phyloP scores from a whole-genome alignment of 2,797 vertebrate species.

The Acanthiza pusilla region DNA sequence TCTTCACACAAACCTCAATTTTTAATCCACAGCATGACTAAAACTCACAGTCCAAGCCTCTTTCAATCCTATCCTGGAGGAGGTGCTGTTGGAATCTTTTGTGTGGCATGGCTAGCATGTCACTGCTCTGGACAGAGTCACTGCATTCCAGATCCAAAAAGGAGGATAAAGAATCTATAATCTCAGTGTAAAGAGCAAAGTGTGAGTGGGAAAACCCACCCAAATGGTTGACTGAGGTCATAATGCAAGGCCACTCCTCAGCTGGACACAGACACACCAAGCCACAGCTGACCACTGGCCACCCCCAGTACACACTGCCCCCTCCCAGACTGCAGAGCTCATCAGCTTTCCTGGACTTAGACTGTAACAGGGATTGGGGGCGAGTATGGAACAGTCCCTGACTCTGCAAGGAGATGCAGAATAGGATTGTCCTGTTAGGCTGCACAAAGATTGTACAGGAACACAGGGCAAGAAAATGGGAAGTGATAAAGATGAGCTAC shows the following conservation, averaged over 20 bases:
- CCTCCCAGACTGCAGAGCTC: not conserved
- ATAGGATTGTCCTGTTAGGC: not conserved
- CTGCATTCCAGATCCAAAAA: not conserved
- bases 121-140: not conserved
- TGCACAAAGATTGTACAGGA: not conserved
- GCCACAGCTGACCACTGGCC: fast-evolving
- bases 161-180: not conserved
- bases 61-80: not conserved
- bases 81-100: not conserved
- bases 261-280: not conserved
- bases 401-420: not conserved
- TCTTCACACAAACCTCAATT: not conserved
- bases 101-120: not conserved
- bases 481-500: not conserved
- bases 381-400: not conserved
- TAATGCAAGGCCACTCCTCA: not conserved
- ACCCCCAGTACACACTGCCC: not conserved
- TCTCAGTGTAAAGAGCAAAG: not conserved
- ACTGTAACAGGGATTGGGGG: not conserved
- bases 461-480: not conserved
- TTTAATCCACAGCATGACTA: not conserved
- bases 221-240: not conserved
- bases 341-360: not conserved
- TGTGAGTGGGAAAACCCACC: not conserved
- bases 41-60: not conserved